phyloP scores from a whole-genome alignment of 2,113 vertebrate genomes.

The Brachypteracias leptosomus region DNA sequence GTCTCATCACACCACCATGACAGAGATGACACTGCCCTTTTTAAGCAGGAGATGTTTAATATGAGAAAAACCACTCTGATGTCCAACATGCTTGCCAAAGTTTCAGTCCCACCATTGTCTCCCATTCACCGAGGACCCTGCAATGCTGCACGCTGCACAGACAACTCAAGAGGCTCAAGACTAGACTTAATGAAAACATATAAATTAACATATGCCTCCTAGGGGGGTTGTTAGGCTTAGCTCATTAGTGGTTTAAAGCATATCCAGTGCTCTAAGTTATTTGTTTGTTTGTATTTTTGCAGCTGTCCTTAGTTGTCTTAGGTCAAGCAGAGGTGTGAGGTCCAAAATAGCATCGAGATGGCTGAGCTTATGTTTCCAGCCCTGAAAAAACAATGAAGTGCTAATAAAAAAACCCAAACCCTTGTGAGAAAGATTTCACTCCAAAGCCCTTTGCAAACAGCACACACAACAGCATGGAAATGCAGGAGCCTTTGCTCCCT shows the following conservation, averaged over 20 bases:
- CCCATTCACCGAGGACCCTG: neutral
- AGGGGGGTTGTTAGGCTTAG: constrained; percentile 7
- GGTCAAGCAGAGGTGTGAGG: constrained; percentile 65
- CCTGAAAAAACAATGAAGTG: constrained; percentile 68
- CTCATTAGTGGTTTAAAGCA: constrained; percentile 56
- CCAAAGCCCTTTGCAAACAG: constrained; percentile 19
- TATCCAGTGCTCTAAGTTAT: constrained; percentile 39
- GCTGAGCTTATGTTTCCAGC: constrained; percentile 53
- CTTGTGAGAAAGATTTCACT: constrained; percentile 33
- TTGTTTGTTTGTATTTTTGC: constrained; percentile 73
- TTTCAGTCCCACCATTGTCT: neutral
- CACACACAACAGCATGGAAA: neutral
- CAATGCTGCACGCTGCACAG: neutral
- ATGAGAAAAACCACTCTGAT: neutral
- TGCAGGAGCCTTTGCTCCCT: neutral
- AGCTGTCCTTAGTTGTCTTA: constrained; percentile 65
- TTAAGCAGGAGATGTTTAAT: neutral
- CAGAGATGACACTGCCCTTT: neutral
- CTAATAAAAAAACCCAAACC: constrained; percentile 27
- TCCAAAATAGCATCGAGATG: constrained; percentile 55
- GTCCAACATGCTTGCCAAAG: neutral
- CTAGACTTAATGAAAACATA: constrained; percentile 48
- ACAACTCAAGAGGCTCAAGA: constrained; percentile 1
- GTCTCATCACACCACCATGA: accelerated
- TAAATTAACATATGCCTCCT: constrained; percentile 56